Base-by-base conservation (phyloP, 1,140 invertebrate species). In the Drosophila repletoides region DNA sequence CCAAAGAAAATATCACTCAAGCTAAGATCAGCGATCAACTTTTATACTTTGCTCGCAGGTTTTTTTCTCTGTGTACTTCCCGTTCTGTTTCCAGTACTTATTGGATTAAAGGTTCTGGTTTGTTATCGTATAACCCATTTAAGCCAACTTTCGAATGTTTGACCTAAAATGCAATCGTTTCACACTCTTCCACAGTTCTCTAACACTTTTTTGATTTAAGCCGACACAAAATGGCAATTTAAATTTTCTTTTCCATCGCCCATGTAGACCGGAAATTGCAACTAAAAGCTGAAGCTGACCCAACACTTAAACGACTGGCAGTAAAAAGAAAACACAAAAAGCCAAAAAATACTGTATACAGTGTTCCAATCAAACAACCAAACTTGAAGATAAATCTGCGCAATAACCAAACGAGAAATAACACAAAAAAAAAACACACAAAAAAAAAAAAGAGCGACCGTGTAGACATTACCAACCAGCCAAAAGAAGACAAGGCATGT, bases 351-450 rank as follows among this genome's bases (percentile, higher is more conserved):
- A 33, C 41, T 53, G 15, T 55, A 66, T 17, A 38, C 26, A 38
- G 36, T 36, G 51, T 41, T 49, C 55, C 65, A 75, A 79, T 80
- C 59, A 80, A 53, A 55, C 55, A 49, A 34, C 36, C 71, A 74
- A 59, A 31, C 38, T 41, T 21, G 5, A 40, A 61, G 52, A 72
- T 65, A 48, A 76, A 75, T 75, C 72, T 61, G 74, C 55, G 33
- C 56, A 76, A 76, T 65, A 75, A 36, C 41, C 72, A 67, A 70
- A 81, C 58, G 46, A 76, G 48, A 77, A 59, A 68, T 66, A 72
- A 67, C 67, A 72, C 48, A 46, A 49, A 76, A 76, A 58, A 19
- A 46, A 38, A 26, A 36, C 17, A 53, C 6, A 5, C 36, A 51
- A 15, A 15, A 61, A 45, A 41, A 59, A 49, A 38, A 67, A 64